Base-by-base conservation (phyloP, 2,797 vertebrate species). In the Micromesistius poutassou region DNA sequence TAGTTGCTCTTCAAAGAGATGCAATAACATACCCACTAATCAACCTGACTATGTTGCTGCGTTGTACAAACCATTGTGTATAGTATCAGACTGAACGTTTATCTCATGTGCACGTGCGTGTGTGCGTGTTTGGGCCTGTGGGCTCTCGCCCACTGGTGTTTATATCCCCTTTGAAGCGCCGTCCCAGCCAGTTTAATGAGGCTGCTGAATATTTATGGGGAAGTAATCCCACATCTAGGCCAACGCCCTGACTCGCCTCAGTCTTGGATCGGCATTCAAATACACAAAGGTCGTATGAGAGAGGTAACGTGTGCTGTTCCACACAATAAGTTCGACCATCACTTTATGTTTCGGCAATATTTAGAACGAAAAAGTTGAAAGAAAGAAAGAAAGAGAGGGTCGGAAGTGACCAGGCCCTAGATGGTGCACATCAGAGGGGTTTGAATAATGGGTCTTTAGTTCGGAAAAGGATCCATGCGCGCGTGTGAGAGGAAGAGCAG, bases 121-220 rank as follows among this genome's bases (percentile, higher is more conserved):
- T 70, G 55, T 31, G 25, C 16, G 66, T 74, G 35, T 78, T 35
- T 71, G 74, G 12, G 8, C 75, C 76, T 74, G 30, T 50, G 40
- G 28, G 31, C 74, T 81, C 81, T 84, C 83, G 79, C 81, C 83
- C 85, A 83, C 55, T 25, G 9, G 78, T 82, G 87, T 87, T 91
- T 87, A 73, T 73, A 40, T 76, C 85, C 74, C 73, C 84, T 94
- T 91, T 91, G 87, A 91, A 89, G 86, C 46, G 9, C 40, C 73
- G 71, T 80, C 80, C 79, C 80, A 78, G 82, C 81, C 83, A 84
- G 81, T 90, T 89, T 91, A 90, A 92, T 90, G 82, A 87, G 87
- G 80, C 79, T 87, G 78, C 75, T 93, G 90, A 93, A 93, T 93
- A 93, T 93, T 91, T 87, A 93, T 85, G 55, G 8, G 55, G 46